Evolutionary conservation across 1,140 invertebrate species (phyloP).

Genomic region (Agraylea sexmaculata): DNA sequence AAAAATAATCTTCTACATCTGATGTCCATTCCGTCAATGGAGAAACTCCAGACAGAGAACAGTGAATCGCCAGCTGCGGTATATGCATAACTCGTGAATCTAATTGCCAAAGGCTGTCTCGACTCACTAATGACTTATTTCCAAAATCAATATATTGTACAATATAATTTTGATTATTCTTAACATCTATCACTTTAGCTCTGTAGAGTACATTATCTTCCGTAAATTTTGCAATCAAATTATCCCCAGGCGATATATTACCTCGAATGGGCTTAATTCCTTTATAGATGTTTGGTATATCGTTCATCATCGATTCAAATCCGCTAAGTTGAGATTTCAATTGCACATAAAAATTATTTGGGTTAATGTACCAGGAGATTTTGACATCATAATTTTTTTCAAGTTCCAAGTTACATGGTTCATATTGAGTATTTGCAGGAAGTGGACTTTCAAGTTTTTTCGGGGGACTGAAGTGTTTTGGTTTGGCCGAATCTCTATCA

Average conservation of each 20-base stretch:
- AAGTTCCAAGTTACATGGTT: neutral
- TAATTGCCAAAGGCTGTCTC: conserved; percentile 51
- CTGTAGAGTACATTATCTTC: conserved; percentile 58
- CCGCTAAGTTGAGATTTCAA: conserved; percentile 37
- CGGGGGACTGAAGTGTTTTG: neutral
- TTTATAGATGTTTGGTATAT: conserved; percentile 52
- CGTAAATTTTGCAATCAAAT: conserved; percentile 53
- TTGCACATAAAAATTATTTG: conserved; percentile 57
- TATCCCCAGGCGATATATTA: conserved; percentile 37
- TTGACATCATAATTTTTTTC: conserved; percentile 2
- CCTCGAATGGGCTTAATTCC: conserved; percentile 37
- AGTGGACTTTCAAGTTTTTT: neutral
- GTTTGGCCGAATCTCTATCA: neutral
- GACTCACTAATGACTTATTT: conserved; percentile 48
- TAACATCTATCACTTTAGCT: conserved; percentile 45
- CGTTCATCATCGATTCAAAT: conserved; percentile 54
- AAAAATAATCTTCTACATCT: conserved; percentile 41
- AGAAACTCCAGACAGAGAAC: conserved; percentile 46
- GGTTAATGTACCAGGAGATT: conserved; percentile 52
- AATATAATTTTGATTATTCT: conserved; percentile 42
- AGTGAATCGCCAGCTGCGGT: conserved; percentile 56
- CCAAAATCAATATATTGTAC: conserved; percentile 65
- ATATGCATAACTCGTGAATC: conserved; percentile 51
- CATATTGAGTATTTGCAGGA: neutral
- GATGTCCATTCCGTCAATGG: conserved; percentile 44